These are phyloP conservation scores for Bombus affinis DNA, from an alignment of 1,140 invertebrate species.

Conservation along the genomic window DNA sequence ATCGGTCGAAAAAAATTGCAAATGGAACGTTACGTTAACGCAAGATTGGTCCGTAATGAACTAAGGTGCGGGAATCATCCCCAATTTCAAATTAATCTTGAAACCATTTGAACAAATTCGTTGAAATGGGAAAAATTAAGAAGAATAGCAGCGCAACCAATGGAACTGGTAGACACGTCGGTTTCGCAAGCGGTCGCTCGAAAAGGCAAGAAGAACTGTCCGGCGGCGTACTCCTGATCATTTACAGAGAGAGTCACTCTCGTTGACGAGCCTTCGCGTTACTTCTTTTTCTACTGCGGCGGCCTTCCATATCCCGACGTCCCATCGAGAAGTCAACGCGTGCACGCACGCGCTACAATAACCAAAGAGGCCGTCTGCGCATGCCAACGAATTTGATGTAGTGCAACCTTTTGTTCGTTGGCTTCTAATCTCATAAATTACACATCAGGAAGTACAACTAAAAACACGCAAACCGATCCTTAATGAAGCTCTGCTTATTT, in stretches of 20 bases:
- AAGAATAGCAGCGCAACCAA: constrained; percentile 9
- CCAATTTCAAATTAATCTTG: neutral
- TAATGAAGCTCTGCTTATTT: neutral
- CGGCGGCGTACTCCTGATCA: constrained; percentile 27
- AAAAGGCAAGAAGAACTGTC: constrained; percentile 25
- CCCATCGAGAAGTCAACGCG: constrained; percentile 11
- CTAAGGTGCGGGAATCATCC: neutral
- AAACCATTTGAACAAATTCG: neutral
- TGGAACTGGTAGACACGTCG: neutral
- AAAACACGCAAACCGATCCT: neutral
- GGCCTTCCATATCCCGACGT: constrained; percentile 24
- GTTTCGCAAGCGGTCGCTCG: constrained; percentile 24
- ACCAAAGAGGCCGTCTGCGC: neutral
- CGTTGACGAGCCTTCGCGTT: constrained; percentile 30
- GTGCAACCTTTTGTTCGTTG: neutral
- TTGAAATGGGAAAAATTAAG: constrained; percentile 1
- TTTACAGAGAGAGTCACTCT: constrained; percentile 38
- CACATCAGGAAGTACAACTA: neutral
- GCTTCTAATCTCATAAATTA: neutral
- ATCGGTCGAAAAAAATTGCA: too few relatives aligned
- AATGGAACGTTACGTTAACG: too few relatives aligned
- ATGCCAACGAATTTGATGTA: neutral
- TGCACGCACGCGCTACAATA: neutral
- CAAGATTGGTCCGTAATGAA: neutral
- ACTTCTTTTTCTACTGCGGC: constrained; percentile 22